Percentiles rank a stretch among this genome's conserved stretches.
phyloP scores from a whole-genome alignment of 2,797 vertebrate species.

The Cynopterus sphinx region DNA sequence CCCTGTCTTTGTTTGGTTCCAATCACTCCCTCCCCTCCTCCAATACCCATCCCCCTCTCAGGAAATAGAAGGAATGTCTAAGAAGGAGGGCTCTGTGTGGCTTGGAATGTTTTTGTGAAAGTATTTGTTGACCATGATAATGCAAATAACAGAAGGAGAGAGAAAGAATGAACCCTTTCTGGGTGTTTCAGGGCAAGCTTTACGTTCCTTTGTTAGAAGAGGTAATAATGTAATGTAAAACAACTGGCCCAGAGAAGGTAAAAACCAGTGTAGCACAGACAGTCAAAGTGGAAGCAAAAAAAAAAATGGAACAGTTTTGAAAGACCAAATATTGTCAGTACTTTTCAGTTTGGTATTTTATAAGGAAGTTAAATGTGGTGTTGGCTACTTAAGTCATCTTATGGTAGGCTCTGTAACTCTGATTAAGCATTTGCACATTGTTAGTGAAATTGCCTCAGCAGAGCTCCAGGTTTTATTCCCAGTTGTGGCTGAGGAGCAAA shows the following conservation, averaged over 20 bases:
- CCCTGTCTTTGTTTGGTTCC: constrained; percentile 40
- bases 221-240: not conserved
- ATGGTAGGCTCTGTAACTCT: not conserved
- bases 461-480: not conserved
- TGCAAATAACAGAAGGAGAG: constrained; percentile 55
- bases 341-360: constrained; percentile 3
- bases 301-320: not conserved
- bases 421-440: not conserved
- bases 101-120: constrained; percentile 68
- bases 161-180: constrained; percentile 39
- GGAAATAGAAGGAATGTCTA: constrained; percentile 64
- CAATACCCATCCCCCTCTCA: constrained; percentile 37
- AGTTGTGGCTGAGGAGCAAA: not conserved
- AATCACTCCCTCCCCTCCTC: not conserved
- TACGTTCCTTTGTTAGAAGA: not conserved
- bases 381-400: not conserved
- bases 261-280: not conserved
- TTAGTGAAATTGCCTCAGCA: not conserved
- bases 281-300: not conserved
- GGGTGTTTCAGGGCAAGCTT: constrained; percentile 31
- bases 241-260: not conserved
- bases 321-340: not conserved
- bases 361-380: not conserved
- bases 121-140: constrained; percentile 70
- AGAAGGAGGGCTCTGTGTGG: not conserved